Percentiles rank a stretch among this genome's conserved stretches.
Conservation (phyloP, 2,113 vertebrate species). For the Erinaceus europaeus region DNA sequence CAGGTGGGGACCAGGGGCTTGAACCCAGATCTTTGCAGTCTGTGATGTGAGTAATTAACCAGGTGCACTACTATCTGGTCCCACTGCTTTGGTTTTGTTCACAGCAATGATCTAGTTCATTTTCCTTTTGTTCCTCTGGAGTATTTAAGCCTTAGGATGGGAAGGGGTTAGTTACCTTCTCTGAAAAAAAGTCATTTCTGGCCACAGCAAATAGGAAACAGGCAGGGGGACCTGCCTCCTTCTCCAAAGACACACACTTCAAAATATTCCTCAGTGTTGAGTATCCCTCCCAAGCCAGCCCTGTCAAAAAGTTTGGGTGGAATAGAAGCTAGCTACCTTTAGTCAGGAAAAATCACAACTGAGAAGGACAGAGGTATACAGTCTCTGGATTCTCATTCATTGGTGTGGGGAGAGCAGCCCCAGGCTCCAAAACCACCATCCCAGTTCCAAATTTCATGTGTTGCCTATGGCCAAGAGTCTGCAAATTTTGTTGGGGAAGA, state of each 20-base stretch:
- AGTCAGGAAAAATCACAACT: background rate
- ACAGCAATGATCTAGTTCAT: background rate
- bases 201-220: background rate
- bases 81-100: too few species aligned
- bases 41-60: too few species aligned
- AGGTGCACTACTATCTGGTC: too few species aligned
- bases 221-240: background rate
- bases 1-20: too few species aligned
- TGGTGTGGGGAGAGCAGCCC: background rate
- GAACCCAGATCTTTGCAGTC: too few species aligned
- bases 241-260: too few species aligned
- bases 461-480: background rate
- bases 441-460: background rate
- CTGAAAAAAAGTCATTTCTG: background rate
- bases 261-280: background rate
- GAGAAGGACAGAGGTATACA: background rate
- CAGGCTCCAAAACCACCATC: background rate
- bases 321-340: background rate
- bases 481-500: background rate
- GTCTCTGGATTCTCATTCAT: background rate
- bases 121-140: background rate
- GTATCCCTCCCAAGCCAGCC: background rate
- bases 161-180: constrained; percentile 1
- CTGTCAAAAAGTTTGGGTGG: background rate
- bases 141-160: background rate